Base-by-base conservation (phyloP, 2,888 invertebrate species). In the Antitype chi region DNA sequence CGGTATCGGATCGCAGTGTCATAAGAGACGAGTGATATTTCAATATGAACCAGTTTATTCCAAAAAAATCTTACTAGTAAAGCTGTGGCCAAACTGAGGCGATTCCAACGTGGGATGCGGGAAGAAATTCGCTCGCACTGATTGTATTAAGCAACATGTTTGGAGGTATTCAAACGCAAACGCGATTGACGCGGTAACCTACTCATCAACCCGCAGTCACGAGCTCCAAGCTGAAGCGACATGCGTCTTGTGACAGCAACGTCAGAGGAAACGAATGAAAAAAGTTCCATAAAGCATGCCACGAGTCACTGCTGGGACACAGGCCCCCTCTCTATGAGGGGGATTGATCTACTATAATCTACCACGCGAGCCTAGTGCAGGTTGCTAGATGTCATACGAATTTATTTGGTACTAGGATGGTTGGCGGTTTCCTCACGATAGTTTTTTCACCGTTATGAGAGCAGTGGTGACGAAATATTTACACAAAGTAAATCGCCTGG, bases 1-100 rank as follows among this genome's bases (percentile, higher is more conserved):
- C 52, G 81, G 52, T 70, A 66, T 85, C 76, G 38, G n/a, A 47
- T 75, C n/a, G 17, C 55, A 43, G 28, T n/a, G 64, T 74, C 81
- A 23, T 70, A 74, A 59, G 82, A 62, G 75, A 62, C 57, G 52
- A n/a, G 17, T 67, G 17, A 74, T 57, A 85, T 81, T 74, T 70
- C 62, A 70, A 57, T 57, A 62, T 47, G 25, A 38, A 57, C 25
- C 20, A 49, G 7, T 59, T 72, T 63, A 55, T 68, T 43, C 5
- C 5, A 28, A 25, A 49, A 63, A 80, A 28, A 11, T 11, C 17
- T 53, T 52, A 28, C 23, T 23, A 49, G 28, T 67, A 25, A 66
- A 47, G 47, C 47, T 66, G 7, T 64, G 43, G n/a, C 9, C 6
- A 43, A 43, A 43, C 43, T 25, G 7, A 43, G 3, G 6, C 43